Conservation (phyloP, 2,888 invertebrate genomes). For the Stenodera caucasica region DNA sequence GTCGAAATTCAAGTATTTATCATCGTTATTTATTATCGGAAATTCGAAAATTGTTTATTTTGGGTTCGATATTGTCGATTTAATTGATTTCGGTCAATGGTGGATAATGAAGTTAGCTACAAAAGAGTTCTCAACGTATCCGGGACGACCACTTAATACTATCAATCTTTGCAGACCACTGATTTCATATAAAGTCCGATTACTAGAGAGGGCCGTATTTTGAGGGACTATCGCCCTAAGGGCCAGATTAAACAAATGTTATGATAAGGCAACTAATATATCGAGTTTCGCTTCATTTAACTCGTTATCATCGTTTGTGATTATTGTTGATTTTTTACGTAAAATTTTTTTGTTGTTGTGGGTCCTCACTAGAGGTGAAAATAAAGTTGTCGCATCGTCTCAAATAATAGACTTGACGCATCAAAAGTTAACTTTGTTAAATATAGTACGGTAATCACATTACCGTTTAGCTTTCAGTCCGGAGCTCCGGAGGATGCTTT, state of each 20-base stretch:
- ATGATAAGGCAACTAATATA: constrained; percentile 23
- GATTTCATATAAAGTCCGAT: constrained; percentile 39
- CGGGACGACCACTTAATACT: constrained; percentile 33
- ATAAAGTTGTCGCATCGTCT: constrained; percentile 1
- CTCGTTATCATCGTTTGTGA: neutral
- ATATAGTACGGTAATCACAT: constrained; percentile 30
- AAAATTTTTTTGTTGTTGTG: neutral
- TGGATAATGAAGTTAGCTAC: constrained; percentile 26
- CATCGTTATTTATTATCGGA: no score
- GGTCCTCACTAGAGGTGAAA: neutral
- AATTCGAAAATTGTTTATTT: no score
- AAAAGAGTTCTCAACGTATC: constrained; percentile 22
- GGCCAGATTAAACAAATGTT: constrained; percentile 34
- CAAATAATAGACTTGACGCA: constrained; percentile 21
- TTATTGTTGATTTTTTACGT: neutral
- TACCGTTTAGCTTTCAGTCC: constrained; percentile 24
- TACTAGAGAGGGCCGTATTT: constrained; percentile 30
- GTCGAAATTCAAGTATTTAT: constrained; percentile 9
- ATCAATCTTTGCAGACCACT: constrained; percentile 38
- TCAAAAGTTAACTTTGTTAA: constrained; percentile 31
- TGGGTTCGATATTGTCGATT: constrained; percentile 17
- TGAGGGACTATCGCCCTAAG: constrained; percentile 25
- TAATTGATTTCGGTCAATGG: constrained; percentile 27
- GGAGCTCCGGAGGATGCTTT: constrained; percentile 24
- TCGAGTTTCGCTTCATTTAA: constrained; percentile 12